Percentiles rank a stretch among this genome's conserved stretches.
phyloP scores from a whole-genome alignment of 1,140 invertebrate species.

The Stenopsyche tienmushanensis region DNA sequence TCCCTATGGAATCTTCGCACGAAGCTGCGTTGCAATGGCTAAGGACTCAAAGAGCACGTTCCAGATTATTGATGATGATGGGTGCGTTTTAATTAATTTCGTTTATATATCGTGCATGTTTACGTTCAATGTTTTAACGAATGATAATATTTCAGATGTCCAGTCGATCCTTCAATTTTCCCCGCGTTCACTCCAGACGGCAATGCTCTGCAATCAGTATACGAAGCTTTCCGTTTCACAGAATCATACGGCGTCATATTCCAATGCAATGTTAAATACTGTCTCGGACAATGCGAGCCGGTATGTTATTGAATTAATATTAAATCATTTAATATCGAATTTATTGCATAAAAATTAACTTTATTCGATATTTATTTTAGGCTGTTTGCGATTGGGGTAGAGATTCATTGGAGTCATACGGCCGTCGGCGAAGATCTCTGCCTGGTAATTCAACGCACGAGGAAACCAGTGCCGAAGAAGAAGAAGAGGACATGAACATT shows the following conservation, averaged over 20 bases:
- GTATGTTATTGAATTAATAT: slow-evolving; percentile 55
- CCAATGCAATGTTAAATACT: slow-evolving; percentile 96
- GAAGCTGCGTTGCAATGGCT: slow-evolving; percentile 94
- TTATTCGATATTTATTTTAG: slow-evolving; percentile 51
- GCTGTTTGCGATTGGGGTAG: slow-evolving; percentile 86
- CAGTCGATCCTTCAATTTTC: slow-evolving; percentile 90
- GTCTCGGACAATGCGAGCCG: slow-evolving; percentile 90
- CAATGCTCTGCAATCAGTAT: slow-evolving; percentile 85
- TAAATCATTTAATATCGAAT: not conserved
- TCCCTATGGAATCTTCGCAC: slow-evolving; percentile 93
- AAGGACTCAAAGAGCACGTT: slow-evolving; percentile 95
- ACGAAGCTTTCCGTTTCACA: slow-evolving; percentile 94
- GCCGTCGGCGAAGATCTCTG: slow-evolving; percentile 78
- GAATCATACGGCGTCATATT: slow-evolving; percentile 96
- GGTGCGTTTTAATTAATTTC: slow-evolving; percentile 54
- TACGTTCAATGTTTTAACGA: not conserved
- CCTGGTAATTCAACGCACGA: slow-evolving; percentile 21
- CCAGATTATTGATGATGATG: slow-evolving; percentile 93
- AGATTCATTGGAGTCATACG: slow-evolving; percentile 87
- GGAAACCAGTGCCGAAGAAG: slow-evolving; percentile 56
- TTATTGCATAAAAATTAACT: not conserved
- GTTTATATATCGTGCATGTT: not conserved
- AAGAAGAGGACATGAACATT: slow-evolving; percentile 88
- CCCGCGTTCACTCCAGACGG: slow-evolving; percentile 86
- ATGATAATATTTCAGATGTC: slow-evolving; percentile 65